Evolutionary conservation across 1,140 invertebrate species (phyloP).

Genomic region (Cataglyphis hispanica): DNA sequence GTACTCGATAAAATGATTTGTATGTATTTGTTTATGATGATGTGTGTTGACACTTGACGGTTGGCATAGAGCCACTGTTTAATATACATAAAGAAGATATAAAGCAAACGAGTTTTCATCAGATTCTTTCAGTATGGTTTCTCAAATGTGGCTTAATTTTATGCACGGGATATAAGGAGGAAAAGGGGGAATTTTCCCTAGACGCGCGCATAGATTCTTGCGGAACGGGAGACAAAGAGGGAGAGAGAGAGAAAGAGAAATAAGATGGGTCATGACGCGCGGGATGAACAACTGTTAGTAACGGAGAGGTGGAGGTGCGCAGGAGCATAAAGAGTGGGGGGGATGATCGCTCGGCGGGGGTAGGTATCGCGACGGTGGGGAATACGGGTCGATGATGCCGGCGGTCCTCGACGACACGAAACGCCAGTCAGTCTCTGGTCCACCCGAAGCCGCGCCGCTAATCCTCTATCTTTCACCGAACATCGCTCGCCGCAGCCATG

Average conservation of each 20-base stretch:
- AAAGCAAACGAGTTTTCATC: not conserved
- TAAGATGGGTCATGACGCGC: constrained; percentile 66
- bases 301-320: constrained; percentile 40
- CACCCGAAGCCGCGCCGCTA: constrained; percentile 83
- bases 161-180: constrained; percentile 4
- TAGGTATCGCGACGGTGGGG: constrained; percentile 65
- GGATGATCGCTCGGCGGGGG: constrained; percentile 48
- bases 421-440: constrained; percentile 85
- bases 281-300: constrained; percentile 56
- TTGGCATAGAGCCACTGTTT: not conserved
- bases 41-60: not conserved
- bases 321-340: constrained; percentile 45
- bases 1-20: not conserved
- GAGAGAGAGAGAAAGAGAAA: constrained; percentile 11
- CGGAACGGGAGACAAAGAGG: constrained; percentile 1
- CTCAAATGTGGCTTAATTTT: constrained; percentile 37
- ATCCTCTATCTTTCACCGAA: constrained; percentile 82
- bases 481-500: constrained; percentile 84
- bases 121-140: constrained; percentile 17
- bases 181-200: constrained; percentile 47
- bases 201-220: constrained; percentile 32
- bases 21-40: not conserved
- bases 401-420: constrained; percentile 82
- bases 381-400: constrained; percentile 85
- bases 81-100: not conserved